Conservation (phyloP, 2,113 vertebrate genomes). For the Castor canadensis region DNA sequence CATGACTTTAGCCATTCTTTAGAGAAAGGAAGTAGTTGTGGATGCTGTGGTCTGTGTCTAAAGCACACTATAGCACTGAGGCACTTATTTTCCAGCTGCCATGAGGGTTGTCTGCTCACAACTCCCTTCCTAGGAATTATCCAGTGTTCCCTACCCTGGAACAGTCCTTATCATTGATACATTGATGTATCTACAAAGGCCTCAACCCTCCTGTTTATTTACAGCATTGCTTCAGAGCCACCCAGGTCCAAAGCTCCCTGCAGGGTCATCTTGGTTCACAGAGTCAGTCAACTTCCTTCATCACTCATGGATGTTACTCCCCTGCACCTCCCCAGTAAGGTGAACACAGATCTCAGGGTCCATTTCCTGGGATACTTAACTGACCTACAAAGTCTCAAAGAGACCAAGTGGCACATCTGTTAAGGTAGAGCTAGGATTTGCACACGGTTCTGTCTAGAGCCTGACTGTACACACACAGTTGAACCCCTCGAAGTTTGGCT, state of each 20-base stretch:
- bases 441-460: not conserved
- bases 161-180: not conserved
- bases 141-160: not conserved
- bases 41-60: not conserved
- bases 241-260: not conserved
- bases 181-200: not conserved
- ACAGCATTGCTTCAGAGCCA: not conserved
- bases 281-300: not conserved
- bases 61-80: not conserved
- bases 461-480: not conserved
- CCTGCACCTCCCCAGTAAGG: not conserved
- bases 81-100: not conserved
- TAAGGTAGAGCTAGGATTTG: not conserved
- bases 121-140: not conserved
- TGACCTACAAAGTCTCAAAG: not conserved
- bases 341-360: not conserved
- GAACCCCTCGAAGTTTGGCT: not conserved
- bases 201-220: not conserved
- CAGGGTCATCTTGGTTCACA: not conserved
- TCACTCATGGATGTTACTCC: not conserved
- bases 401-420: not conserved
- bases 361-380: not conserved
- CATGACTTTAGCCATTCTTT: not conserved
- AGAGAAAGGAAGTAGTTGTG: not conserved
- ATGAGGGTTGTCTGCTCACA: not conserved